A percentile compares a stretch with the other conserved stretches of the same genome.
Conservation (phyloP, 2,113 vertebrate genomes). For the Grantiella picta region DNA sequence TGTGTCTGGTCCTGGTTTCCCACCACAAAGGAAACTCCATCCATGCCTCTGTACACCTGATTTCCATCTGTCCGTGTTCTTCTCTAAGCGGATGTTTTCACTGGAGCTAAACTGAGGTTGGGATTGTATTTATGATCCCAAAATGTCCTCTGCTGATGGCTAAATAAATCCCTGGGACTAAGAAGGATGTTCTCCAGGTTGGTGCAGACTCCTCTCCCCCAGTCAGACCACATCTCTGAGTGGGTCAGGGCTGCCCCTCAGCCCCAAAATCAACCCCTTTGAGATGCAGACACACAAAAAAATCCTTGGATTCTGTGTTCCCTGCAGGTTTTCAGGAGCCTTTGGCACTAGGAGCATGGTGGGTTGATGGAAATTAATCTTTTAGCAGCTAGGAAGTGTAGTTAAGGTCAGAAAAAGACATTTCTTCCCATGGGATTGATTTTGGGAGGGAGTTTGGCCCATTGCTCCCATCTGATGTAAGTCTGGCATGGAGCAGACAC, state of each 20-base stretch:
- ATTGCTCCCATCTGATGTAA: neutral
- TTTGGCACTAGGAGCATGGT: neutral
- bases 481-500: neutral
- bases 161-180: neutral
- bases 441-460: neutral
- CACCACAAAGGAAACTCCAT: neutral
- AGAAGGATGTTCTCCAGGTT: neutral
- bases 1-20: neutral
- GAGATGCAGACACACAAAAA: neutral
- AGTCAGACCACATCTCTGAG: neutral
- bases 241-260: neutral
- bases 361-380: neutral
- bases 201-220: neutral
- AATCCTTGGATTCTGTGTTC: neutral
- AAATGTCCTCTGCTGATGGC: neutral
- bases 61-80: neutral
- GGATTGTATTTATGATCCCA: neutral
- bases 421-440: rapidly evolving
- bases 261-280: neutral
- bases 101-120: neutral
- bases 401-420: neutral
- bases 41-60: neutral
- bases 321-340: neutral
- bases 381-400: neutral
- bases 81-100: neutral